Evolutionary conservation across 2,888 invertebrate genomes (phyloP).

Genomic region (Endomychus coccineus): DNA sequence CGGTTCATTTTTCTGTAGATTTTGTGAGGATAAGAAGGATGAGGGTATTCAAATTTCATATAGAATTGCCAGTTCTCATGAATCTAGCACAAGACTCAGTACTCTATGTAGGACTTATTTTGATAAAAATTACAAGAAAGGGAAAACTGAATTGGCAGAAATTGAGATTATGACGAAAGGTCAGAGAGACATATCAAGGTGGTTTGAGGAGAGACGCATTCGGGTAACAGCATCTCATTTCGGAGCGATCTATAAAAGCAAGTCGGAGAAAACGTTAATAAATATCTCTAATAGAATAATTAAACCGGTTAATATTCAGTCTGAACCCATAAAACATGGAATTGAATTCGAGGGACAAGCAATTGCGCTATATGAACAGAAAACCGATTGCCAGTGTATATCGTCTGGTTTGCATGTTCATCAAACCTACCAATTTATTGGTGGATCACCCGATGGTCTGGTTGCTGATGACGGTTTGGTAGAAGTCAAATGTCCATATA

Average conservation of each 20-base stretch:
- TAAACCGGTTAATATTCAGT: neutral
- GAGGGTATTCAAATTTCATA: too few species aligned
- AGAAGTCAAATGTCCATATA: constrained; percentile 14
- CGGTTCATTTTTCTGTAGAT: neutral
- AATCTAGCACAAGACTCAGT: too few species aligned
- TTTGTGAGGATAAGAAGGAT: too few species aligned
- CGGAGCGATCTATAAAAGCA: too few species aligned
- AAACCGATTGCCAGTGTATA: neutral
- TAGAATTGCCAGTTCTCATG: too few species aligned
- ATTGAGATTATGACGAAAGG: constrained; percentile 1
- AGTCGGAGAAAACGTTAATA: neutral
- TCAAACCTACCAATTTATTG: constrained; percentile 9
- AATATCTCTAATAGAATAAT: neutral
- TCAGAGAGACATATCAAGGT: neutral
- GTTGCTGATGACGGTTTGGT: constrained; percentile 9
- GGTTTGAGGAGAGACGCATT: too few species aligned
- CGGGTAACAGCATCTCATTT: too few species aligned
- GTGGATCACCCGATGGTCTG: constrained; percentile 13
- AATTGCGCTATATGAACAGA: too few species aligned
- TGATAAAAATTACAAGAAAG: too few species aligned
- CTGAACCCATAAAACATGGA: too few species aligned
- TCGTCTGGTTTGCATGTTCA: neutral
- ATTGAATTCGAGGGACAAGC: too few species aligned
- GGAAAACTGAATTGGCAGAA: neutral
- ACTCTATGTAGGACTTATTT: too few species aligned